Base-by-base conservation (phyloP, 1,140 invertebrate genomes). In the Orchesella cincta region DNA sequence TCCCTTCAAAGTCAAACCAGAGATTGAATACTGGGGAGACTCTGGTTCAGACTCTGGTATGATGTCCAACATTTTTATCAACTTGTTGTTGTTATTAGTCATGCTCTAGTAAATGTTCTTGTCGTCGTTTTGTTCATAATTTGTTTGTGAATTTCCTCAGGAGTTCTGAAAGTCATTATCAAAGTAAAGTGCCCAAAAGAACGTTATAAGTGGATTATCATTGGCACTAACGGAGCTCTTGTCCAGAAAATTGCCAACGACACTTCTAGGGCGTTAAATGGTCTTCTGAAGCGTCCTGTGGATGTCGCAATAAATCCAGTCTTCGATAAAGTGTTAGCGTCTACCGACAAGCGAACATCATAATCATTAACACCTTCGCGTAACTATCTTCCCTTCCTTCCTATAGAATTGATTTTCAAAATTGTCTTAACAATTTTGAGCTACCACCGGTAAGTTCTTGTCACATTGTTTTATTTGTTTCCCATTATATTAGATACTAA, bases 1-100 rank as follows among this genome's bases (percentile, higher is more conserved):
- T 51, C 95, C 95, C 1, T 97, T 97, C 82, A 88, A 86, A 71
- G 83, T 95, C 1, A 84, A 88, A 77, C 87, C 90, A 33, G 83
- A 87, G 74, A 81, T 93, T 1, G 92, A 93, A 84, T 90, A 90
- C 84, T 91, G 90, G 83, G 89, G 91, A 78, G 84, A 88, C 18
- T 84, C 18, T 16, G 70, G 31, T 8, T 64, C 57, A 39, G 35
- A 26, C 3, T 46, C 23, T 28, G 39, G 34, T 73, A 73, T 8
- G 35, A n/a, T 76, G 14, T n/a, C 34, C 62, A 31, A 75, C 34
- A 75, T 14, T 18, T 18, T 5, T 78, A 34, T 23, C 34, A 18
- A 26, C 28, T 1, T 46, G 5, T 64, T 12, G 57, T 26, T 26
- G 8, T 26, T 12, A 8, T 14, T 64, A 12, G 5, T 12, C 57